phyloP scores from a whole-genome alignment of 2,888 invertebrate genomes.

The Tachina grossa region DNA sequence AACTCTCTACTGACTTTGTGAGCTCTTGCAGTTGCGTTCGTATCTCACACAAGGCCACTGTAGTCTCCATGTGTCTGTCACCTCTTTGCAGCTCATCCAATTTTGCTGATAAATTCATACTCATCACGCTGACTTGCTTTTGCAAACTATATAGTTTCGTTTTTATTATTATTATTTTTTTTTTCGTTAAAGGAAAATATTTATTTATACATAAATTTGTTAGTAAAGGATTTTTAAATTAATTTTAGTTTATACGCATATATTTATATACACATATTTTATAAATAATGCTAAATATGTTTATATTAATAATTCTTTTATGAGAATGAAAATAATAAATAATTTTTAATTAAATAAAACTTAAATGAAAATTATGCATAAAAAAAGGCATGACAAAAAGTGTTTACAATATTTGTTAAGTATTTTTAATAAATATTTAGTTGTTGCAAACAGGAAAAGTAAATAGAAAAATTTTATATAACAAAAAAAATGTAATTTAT shows the following conservation, averaged over 20 bases:
- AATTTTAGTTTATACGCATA: background rate
- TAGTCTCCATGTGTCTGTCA: conserved; percentile 95
- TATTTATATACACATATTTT: background rate
- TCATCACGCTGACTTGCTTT: conserved; percentile 99
- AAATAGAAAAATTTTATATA: conserved; percentile 4
- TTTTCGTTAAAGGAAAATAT: conserved; percentile 43
- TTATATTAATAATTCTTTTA: conserved; percentile 15
- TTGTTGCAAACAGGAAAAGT: background rate
- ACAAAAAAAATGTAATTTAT: conserved; percentile 14
- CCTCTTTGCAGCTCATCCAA: conserved; percentile 96
- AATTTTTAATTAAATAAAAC: conserved; percentile 30
- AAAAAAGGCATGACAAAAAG: conserved; percentile 30
- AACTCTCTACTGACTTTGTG: conserved; percentile 96
- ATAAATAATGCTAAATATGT: conserved; percentile 6
- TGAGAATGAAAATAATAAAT: conserved; percentile 17
- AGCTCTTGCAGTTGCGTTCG: conserved; percentile 95
- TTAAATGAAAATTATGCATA: conserved; percentile 2
- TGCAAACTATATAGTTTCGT: conserved; percentile 88
- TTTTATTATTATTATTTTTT: background rate
- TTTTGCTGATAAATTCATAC: conserved; percentile 96
- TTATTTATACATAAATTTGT: conserved; percentile 27
- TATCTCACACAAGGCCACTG: conserved; percentile 96
- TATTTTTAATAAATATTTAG: background rate
- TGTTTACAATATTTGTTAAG: conserved; percentile 19
- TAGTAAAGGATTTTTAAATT: conserved; percentile 36